Base-by-base conservation (phyloP, 2,888 invertebrate species). In the Gymnocheta viridis region DNA sequence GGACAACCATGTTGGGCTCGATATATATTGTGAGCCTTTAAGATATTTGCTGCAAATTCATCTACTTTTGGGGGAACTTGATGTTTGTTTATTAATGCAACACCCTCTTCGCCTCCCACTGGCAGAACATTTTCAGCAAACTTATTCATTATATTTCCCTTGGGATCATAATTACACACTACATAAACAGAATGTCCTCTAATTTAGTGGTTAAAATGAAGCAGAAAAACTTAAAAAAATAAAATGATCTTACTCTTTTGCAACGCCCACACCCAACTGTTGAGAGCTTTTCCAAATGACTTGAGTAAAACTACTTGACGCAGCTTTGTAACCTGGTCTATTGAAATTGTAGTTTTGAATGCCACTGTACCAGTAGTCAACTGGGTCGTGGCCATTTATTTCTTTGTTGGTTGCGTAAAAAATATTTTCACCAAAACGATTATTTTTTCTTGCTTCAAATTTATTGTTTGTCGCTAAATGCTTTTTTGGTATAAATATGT, bases 291-390 rank as follows among this genome's bases (percentile, higher is more conserved):
- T 95, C 97, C 97, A 97, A 12, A 97, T 93, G 6, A 97, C 94
- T 92, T 97, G 97, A 0, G 96, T 95, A 89, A 97, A 97, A 89
- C 97, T 97, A 10, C 97, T 97, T 85, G 96, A 94, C 62, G 94
- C 94, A 73, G 93, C 93, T 1, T 92, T 93, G 0, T 96, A 96
- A 83, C 95, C 95, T 0, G 88, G 87, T 79, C 91, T 93, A 5
- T 94, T 94, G 86, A 95, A 96, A 47, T 93, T 93, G 87, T 96
- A 96, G 83, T 94, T 93, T 83, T 94, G 93, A 9, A 96, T 95
- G 91, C 96, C 96, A 47, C 93, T 93, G 87, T 95, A 96, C 97
- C 97, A 98, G 89, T 87, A 87, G 4, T 89, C 88, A 17, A 89
- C 90, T 0, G 89, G 89, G 51, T 88, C 51, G 14, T 89, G 89